Base-by-base conservation (phyloP, 2,113 vertebrate species). In the Dinomys branickii region DNA sequence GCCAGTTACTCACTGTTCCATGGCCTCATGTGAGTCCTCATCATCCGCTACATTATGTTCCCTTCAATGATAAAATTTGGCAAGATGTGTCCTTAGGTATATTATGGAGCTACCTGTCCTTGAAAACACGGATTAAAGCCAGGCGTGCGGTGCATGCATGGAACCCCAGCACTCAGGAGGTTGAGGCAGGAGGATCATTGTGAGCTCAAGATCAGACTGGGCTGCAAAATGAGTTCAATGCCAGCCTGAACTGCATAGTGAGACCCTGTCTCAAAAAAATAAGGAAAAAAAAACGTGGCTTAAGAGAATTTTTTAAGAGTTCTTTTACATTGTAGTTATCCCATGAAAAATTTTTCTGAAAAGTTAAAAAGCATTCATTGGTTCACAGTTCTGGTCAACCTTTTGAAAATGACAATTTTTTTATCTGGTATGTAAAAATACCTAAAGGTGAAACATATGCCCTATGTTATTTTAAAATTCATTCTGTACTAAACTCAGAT, bases 351-450 rank as follows among this genome's bases (percentile, higher is more conserved):
- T 14, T 65, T 26, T 71, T 85, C 77, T 33, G 65, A 52, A 61
- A 87, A 52, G 30, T 80, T 75, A 28, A 91, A 67, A 61, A 30
- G n/a, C 44, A 12, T 10, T 54, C 69, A 61, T 56, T 52, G 16
- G 19, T 87, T 96, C 59, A 33, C 9, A 56, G n/a, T 63, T 44
- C 13, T 54, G 81, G 38, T 77, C 33, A 84, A 78, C 30, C 28
- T 89, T 91, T 91, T 88, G 22, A 94, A 93, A 80, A 88, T 94
- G 59, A 73, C 22, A 4, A 35, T 85, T 54, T 19, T 93, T 93
- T 86, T 77, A 28, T 9, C 6, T 56, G 14, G 71, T 91, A 24
- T 7, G 9, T 95, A 96, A 91, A 85, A 85, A 95, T 59, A 94
- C 77, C 61, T n/a, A 35, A 65, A 94, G 94, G 52, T 59, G 24